A percentile compares a stretch with the other conserved stretches of the same genome.
These are phyloP conservation scores for Polydesmus complanatus DNA, from an alignment of 2,888 invertebrate genomes.

Conservation along the genomic window DNA sequence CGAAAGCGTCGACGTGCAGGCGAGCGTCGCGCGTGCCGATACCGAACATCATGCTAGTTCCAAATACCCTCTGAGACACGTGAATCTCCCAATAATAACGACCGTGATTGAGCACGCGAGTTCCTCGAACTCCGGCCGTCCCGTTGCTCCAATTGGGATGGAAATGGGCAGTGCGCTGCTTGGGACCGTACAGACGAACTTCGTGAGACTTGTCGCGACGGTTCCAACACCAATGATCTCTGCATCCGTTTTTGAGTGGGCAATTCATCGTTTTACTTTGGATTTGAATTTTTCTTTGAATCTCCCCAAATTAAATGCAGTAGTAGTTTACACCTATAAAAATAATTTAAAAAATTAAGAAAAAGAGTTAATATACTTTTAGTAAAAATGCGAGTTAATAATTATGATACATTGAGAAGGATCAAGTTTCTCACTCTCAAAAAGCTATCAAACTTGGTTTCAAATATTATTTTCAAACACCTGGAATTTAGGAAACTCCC, in stretches of 20 bases:
- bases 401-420: no score
- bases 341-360: no score
- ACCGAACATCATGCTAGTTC: conserved; percentile 64
- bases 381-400: no score
- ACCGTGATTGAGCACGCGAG: conserved; percentile 46
- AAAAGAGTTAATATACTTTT: no score
- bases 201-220: conserved; percentile 40
- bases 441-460: no score
- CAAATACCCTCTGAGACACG: conserved; percentile 49
- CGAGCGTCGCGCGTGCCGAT: conserved; percentile 44
- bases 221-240: conserved; percentile 56
- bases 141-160: conserved; percentile 64
- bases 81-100: conserved; percentile 51
- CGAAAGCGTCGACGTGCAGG: conserved; percentile 51
- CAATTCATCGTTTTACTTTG: conserved; percentile 33
- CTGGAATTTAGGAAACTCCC: no score
- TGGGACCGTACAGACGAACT: conserved; percentile 43
- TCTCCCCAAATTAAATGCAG: no score
- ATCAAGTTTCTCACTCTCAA: no score
- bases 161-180: conserved; percentile 47
- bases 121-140: conserved; percentile 55
- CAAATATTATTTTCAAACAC: no score
- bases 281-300: no score
- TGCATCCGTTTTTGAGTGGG: conserved; percentile 41
- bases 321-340: no score